Conservation (phyloP, 92 coral and sea anemone species). For the Actinernus sp. region DNA sequence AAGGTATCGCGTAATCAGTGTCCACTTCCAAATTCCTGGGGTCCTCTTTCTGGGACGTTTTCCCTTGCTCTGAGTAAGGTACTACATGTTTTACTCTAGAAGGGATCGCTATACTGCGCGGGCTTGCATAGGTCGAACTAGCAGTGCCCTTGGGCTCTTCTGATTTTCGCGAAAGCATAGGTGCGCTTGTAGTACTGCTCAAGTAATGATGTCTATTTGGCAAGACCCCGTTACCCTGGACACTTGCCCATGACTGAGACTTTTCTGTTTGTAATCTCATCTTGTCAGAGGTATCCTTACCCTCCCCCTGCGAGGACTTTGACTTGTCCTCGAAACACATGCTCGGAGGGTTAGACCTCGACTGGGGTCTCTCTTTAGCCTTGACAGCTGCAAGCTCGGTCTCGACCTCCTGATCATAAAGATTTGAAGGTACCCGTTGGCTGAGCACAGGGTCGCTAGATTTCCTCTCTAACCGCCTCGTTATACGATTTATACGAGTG, state of each 20-base stretch:
- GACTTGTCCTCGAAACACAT: conserved; percentile 23
- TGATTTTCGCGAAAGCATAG: background rate
- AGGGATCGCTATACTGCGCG: conserved; percentile 24
- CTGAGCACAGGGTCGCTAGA: conserved; percentile 63
- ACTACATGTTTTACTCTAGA: background rate
- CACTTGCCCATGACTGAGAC: conserved; percentile 30
- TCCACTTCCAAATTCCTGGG: conserved; percentile 20
- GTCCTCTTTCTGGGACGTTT: background rate
- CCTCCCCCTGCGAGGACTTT: background rate
- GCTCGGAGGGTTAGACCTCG: conserved; percentile 27
- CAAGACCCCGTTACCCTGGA: conserved; percentile 9
- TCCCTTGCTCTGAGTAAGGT: conserved; percentile 34
- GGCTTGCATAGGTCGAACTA: conserved; percentile 29
- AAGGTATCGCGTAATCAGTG: conserved; percentile 52
- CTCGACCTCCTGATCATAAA: conserved; percentile 17
- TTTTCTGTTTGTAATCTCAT: background rate
- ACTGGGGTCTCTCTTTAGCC: conserved; percentile 7
- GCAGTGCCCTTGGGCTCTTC: conserved; percentile 3
- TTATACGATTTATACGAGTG: conserved; percentile 36
- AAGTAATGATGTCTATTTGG: background rate
- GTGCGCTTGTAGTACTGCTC: background rate
- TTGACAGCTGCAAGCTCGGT: background rate
- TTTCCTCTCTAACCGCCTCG: conserved; percentile 44
- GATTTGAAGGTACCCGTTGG: conserved; percentile 33
- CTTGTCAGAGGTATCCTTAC: conserved; percentile 2